Evolutionary conservation across 1,140 invertebrate genomes (phyloP), one percentile per base, ranked within the genome.

Genomic region (Laodelphax striatellus): DNA sequence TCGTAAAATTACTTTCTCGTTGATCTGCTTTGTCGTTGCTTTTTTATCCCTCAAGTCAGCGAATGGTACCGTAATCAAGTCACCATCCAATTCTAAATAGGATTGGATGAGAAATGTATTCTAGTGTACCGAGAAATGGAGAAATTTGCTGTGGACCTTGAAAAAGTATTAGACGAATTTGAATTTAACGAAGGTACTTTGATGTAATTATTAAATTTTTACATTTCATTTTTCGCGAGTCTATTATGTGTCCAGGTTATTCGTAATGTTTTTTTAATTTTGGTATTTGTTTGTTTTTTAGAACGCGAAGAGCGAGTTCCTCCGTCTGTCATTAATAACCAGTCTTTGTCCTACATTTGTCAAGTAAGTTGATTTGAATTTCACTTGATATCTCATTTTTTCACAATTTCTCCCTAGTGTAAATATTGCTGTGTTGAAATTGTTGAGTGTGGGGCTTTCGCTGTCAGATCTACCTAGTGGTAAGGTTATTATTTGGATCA

Each of bases 151-250:
- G 82, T 92, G 61, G 89, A 92, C 77, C 79, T 92, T 65, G 88
- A 92, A 74, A 88, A 90, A 77, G 87, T 92, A 65, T 76, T 93
- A 54, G 88, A 92, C 74, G 88, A 92, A 69, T 88, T 93, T 74
- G 89, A 92, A 74, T 81, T 85, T 69, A 82, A 82, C 70, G 82
- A 86, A 79, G 81, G 81, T 84, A 69, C 46, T 57, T 41, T 22
- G 43, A 58, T 58, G n/a, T 50, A 38, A 52, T 58, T 38, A 38
- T 38, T 38, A 38, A 38, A 38, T 38, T 38, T 38, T 38, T 13
- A 38, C 10, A 38, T 11, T 38, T 38, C 1, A 38, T 38, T 38
- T 11, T 41, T 16, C 14, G 46, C 38, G 8, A 22, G 38, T 58
- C 41, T 19, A 34, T 13, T 60, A 17, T 52, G 21, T 59, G 54